Conservation (phyloP, 2,888 invertebrate species). For the Gortyna flavago region DNA sequence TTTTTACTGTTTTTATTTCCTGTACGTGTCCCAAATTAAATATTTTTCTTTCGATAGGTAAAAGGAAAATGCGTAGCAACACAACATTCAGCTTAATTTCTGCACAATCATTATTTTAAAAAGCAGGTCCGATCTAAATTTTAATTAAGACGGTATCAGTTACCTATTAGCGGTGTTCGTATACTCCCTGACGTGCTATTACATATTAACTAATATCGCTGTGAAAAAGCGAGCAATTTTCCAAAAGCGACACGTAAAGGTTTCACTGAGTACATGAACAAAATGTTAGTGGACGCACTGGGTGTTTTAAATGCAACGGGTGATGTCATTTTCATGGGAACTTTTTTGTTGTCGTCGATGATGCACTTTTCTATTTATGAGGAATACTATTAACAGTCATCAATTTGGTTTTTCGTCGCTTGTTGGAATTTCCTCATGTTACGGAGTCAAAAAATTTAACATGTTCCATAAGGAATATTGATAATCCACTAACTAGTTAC, state of each 20-base stretch:
- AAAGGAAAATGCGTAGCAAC: background rate
- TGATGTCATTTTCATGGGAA: background rate
- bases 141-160: constrained; percentile 57
- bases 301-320: constrained; percentile 3
- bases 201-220: constrained; percentile 54
- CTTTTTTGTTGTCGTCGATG: background rate
- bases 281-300: constrained; percentile 56
- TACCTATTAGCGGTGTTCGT: constrained; percentile 61
- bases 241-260: constrained; percentile 64
- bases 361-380: background rate
- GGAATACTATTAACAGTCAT: background rate
- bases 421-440: background rate
- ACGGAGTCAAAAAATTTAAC: background rate
- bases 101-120: constrained; percentile 33
- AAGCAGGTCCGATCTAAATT: constrained; percentile 46
- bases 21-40: background rate
- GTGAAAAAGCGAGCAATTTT: constrained; percentile 68
- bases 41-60: background rate
- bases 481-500: no score
- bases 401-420: background rate
- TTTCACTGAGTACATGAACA: constrained; percentile 48
- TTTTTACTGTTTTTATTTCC: background rate
- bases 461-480: background rate
- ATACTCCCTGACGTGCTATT: constrained; percentile 62
- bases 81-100: constrained; percentile 4